These are phyloP conservation scores for Istiophorus platypterus DNA, from an alignment of 2,113 vertebrate genomes.

Conservation along the genomic window DNA sequence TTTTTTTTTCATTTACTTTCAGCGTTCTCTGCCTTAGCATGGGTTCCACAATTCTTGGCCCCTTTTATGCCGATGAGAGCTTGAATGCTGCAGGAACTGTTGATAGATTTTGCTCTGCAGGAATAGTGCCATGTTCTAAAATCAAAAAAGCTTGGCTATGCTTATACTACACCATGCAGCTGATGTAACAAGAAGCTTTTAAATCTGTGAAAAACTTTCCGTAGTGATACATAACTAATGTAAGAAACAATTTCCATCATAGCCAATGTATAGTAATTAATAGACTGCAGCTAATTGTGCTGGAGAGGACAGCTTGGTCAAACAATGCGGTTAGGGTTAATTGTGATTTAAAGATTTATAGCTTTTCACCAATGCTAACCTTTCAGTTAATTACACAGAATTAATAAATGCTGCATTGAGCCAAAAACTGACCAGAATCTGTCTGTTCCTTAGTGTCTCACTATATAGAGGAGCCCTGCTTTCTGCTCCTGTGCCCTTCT, in stretches of 20 bases:
- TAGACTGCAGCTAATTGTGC: slow-evolving; percentile 18
- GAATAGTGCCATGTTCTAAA: slow-evolving; percentile 21
- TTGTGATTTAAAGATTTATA: slow-evolving; percentile 35
- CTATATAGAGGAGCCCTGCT: slow-evolving; percentile 47
- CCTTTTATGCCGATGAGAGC: slow-evolving; percentile 23
- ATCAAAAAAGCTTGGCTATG: neutral
- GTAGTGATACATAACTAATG: slow-evolving; percentile 6
- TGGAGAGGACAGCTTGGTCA: slow-evolving; percentile 4
- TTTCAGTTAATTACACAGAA: slow-evolving; percentile 25
- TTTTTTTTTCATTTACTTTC: neutral
- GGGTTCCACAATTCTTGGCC: slow-evolving; percentile 16
- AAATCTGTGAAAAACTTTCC: neutral
- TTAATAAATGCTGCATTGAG: slow-evolving; percentile 22
- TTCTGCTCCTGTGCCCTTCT: slow-evolving; percentile 34
- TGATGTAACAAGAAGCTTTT: slow-evolving; percentile 1
- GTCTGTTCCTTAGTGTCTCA: slow-evolving; percentile 19
- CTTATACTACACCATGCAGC: slow-evolving; percentile 12
- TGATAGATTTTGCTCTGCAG: slow-evolving; percentile 29
- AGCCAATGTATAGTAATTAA: slow-evolving; percentile 18
- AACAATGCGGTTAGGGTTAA: slow-evolving; percentile 28
- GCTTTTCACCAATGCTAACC: slow-evolving; percentile 24
- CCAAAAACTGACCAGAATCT: slow-evolving; percentile 3
- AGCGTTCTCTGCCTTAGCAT: neutral
- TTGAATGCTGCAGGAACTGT: slow-evolving; percentile 53
- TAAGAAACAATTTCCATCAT: neutral